A percentile compares a stretch with the other conserved stretches of the same genome.
Evolutionary conservation across 37 sponge, comb jelly and placozoan species (phyloP).

Genomic region (Tethya wilhelma): DNA sequence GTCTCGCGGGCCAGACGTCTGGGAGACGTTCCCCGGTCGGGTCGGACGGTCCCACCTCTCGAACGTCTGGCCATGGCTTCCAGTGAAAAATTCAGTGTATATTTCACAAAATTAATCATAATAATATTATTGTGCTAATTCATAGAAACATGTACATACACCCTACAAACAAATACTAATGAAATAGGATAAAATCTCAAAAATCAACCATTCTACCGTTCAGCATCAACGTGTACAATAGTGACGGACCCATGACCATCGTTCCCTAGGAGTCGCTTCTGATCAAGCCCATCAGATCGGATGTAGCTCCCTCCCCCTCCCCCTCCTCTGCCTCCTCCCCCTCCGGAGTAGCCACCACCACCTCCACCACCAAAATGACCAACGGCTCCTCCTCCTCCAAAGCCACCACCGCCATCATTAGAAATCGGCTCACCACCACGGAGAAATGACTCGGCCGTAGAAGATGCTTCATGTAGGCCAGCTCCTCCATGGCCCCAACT

Average conservation of each 20-base stretch:
- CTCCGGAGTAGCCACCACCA: slow-evolving; percentile 72
- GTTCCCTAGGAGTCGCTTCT: slow-evolving; percentile 35
- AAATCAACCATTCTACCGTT: neutral
- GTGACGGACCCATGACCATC: slow-evolving; percentile 56
- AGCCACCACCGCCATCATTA: slow-evolving; percentile 68
- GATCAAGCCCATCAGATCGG: slow-evolving; percentile 48
- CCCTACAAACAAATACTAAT: too few relatives aligned
- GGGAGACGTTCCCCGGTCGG: too few relatives aligned
- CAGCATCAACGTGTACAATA: slow-evolving; percentile 29
- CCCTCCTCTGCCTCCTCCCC: slow-evolving; percentile 80
- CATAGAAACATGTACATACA: too few relatives aligned
- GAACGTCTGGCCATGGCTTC: too few relatives aligned
- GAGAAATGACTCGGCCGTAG: slow-evolving; percentile 63
- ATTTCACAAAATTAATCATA: too few relatives aligned
- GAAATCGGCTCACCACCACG: slow-evolving; percentile 56
- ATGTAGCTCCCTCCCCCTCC: slow-evolving; percentile 66
- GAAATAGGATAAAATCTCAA: too few relatives aligned
- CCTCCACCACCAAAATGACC: slow-evolving; percentile 83
- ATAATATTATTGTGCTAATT: too few relatives aligned
- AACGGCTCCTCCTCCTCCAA: slow-evolving; percentile 82
- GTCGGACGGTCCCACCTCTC: too few relatives aligned
- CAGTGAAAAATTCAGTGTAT: too few relatives aligned
- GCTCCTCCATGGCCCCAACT: slow-evolving; percentile 83
- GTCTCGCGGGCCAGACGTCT: too few relatives aligned
- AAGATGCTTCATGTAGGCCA: slow-evolving; percentile 50